These are phyloP conservation scores for Caenorhabditis sp. DNA, from an alignment of 2,888 invertebrate species.

Conservation along the genomic window DNA sequence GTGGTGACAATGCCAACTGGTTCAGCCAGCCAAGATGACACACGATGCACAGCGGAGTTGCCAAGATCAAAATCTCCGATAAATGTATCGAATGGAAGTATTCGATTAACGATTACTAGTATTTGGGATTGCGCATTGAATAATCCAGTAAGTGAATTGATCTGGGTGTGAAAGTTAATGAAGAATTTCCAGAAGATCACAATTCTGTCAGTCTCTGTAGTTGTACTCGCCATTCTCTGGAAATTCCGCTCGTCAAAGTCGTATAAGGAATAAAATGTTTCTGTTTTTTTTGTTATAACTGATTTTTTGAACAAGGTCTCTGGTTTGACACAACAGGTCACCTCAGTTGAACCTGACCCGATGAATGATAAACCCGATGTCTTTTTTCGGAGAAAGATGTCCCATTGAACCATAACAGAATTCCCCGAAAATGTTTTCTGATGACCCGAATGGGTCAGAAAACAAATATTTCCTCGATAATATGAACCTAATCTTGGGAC, in stretches of 20 bases:
- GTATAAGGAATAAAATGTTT: slow-evolving; percentile 16
- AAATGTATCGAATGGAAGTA: not conserved
- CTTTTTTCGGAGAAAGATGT: too few relatives aligned
- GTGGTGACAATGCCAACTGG: not conserved
- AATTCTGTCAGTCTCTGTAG: slow-evolving; percentile 12
- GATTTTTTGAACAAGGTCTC: too few relatives aligned
- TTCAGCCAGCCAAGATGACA: not conserved
- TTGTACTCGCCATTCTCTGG: slow-evolving; percentile 6
- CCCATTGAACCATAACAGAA: too few relatives aligned
- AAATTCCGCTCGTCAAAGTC: not conserved
- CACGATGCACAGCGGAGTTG: not conserved
- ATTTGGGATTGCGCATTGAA: not conserved
- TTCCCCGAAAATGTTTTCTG: too few relatives aligned
- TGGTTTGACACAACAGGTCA: too few relatives aligned
- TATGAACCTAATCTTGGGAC: too few relatives aligned
- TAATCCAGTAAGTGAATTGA: not conserved
- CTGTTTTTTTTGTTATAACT: slow-evolving; percentile 15
- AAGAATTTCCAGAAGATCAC: not conserved
- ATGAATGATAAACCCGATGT: too few relatives aligned
- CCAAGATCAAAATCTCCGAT: not conserved
- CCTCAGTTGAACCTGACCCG: too few relatives aligned
- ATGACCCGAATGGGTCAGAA: too few relatives aligned
- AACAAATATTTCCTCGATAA: too few relatives aligned
- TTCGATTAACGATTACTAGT: slow-evolving; percentile 9
- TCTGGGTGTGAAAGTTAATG: not conserved